Conservation (phyloP, 2,888 invertebrate species). For the Electrophaes corylata region DNA sequence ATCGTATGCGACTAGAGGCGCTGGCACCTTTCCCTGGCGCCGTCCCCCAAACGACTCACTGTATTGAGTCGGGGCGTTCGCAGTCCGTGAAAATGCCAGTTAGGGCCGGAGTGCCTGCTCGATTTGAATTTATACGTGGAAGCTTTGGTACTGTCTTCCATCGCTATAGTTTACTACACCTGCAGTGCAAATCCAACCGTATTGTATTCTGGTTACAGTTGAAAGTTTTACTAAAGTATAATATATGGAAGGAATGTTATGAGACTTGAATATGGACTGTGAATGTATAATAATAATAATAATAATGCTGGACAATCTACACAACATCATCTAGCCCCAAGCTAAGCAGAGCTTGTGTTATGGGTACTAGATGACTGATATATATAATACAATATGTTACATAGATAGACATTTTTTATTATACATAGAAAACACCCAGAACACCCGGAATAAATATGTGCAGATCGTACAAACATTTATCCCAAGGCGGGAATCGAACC, state of each 20-base stretch:
- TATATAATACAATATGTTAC: no score
- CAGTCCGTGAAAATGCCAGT: slow-evolving; percentile 37
- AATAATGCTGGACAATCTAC: no score
- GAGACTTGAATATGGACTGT: slow-evolving; percentile 26
- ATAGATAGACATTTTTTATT: no score
- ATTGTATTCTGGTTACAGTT: neutral
- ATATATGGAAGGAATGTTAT: slow-evolving; percentile 17
- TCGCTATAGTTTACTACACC: neutral
- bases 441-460: no score
- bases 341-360: no score
- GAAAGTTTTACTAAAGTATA: neutral
- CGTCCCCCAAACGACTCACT: slow-evolving; percentile 13
- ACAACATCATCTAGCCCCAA: no score
- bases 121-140: slow-evolving; percentile 38
- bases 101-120: slow-evolving; percentile 29
- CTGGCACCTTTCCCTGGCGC: neutral
- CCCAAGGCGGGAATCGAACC: no score
- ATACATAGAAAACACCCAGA: no score
- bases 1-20: neutral
- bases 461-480: no score
- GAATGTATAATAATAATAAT: no score
- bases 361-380: no score
- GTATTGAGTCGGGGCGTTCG: slow-evolving; percentile 28
- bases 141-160: slow-evolving; percentile 23
- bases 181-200: slow-evolving; percentile 3